phyloP scores from a whole-genome alignment of 2,888 invertebrate species.

The Lepidocyrtinus sp. region DNA sequence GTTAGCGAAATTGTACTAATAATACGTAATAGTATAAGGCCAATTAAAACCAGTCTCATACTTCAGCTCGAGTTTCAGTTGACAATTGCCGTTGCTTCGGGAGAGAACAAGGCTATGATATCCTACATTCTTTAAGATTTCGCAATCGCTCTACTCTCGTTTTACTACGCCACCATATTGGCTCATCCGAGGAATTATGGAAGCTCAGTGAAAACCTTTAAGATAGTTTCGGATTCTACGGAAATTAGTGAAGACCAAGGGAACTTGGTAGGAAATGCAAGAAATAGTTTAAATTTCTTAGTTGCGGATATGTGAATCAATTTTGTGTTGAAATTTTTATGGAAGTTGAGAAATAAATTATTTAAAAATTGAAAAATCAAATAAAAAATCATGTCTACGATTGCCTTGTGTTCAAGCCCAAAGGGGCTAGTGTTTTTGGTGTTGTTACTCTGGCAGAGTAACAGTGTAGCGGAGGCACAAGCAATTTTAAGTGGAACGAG shows the following conservation, averaged over 20 bases:
- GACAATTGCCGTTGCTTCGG: constrained; percentile 39
- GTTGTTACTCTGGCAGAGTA: constrained; percentile 4
- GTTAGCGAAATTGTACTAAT: neutral
- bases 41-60: constrained; percentile 57
- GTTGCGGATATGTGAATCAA: too few relatives aligned
- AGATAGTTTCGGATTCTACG: too few relatives aligned
- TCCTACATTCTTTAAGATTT: neutral
- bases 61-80: constrained; percentile 49
- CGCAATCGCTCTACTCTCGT: neutral
- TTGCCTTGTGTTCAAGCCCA: constrained; percentile 6
- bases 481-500: constrained; percentile 24
- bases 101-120: neutral
- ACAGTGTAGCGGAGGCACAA: constrained; percentile 24
- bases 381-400: neutral
- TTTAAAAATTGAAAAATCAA: neutral
- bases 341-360: too few relatives aligned
- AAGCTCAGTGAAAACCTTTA: too few relatives aligned
- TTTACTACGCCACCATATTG: neutral
- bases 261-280: too few relatives aligned
- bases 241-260: too few relatives aligned
- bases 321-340: too few relatives aligned
- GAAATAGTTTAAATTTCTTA: too few relatives aligned
- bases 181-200: too few relatives aligned
- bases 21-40: constrained; percentile 32
- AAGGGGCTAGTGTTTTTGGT: constrained; percentile 24